Evolutionary conservation across 2,888 invertebrate species (phyloP).

Genomic region (Xanthostigma xanthostigma): DNA sequence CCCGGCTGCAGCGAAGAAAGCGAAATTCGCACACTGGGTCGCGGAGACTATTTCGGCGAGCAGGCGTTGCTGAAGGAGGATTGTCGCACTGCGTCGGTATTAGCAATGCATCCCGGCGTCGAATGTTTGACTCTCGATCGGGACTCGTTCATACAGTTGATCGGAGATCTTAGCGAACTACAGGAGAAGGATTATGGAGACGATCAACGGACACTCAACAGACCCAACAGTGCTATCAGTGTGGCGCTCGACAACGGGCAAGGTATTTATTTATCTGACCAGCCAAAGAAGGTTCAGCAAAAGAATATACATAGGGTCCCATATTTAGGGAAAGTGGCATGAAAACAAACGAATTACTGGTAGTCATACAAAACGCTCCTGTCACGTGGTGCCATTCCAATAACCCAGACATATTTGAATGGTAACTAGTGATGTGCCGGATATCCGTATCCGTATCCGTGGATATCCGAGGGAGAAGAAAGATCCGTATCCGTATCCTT

Average conservation of each 20-base stretch:
- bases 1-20: slow-evolving; percentile 33
- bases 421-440: no score
- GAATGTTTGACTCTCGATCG: slow-evolving; percentile 50
- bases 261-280: neutral
- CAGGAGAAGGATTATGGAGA: slow-evolving; percentile 63
- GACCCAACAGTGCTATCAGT: slow-evolving; percentile 27
- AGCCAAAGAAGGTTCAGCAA: no score
- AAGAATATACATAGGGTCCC: no score
- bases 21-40: slow-evolving; percentile 37
- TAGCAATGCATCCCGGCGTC: slow-evolving; percentile 44
- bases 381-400: no score
- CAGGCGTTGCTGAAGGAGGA: slow-evolving; percentile 50
- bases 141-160: slow-evolving; percentile 57
- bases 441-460: no score
- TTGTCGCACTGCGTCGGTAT: slow-evolving; percentile 49
- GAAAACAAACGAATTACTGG: no score
- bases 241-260: slow-evolving; percentile 24
- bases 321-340: no score
- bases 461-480: no score
- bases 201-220: slow-evolving; percentile 32
- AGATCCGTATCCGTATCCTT: no score
- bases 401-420: no score
- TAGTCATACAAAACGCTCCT: no score
- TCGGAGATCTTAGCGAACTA: slow-evolving; percentile 59
- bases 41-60: slow-evolving; percentile 52